Evolutionary conservation across 2,797 vertebrate genomes (phyloP), one percentile per base, ranked within the genome.

Genomic region (Gallinago stenura): DNA sequence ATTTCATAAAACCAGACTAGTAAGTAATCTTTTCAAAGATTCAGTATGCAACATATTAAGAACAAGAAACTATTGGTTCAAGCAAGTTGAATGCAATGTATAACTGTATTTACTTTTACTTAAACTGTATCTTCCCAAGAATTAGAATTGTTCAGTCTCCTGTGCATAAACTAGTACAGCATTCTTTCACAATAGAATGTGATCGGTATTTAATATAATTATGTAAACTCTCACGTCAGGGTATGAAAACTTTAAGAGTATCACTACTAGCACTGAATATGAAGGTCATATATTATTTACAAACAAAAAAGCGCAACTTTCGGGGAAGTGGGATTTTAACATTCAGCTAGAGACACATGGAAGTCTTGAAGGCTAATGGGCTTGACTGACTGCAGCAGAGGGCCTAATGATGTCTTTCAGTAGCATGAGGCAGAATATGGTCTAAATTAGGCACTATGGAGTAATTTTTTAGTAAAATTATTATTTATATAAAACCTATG

Each of bases 1-100:
- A 80, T 87, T 87, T 87, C 58, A 90, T n/a, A 78, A 87, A 64
- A 93, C 71, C 28, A 96, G 48, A 24, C 57, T 58, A 58, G 21
- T 57, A 77, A 93, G 31, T 66, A 86, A 83, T 35, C 3, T 81
- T 83, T 90, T 73, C 43, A 82, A 83, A 86, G 53, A 84, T 21
- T 54, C 17, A 30, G 43, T 37, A 77, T 0, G 2, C 15, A 91
- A 37, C 35, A 54, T 14, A 25, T 83, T 79, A 73, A 92, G 77
- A 95, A 76, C 76, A 96, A 79, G 75, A 81, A 77, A 77, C 31
- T 46, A 46, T 11, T 75, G 35, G 12, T 64, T 60, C 87, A 80
- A 96, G 83, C 58, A 88, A 87, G 70, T 51, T 65, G 58, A 78
- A 30, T 48, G 60, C 39, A 73, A 89, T 30, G 43, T 83, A 56